These are phyloP conservation scores for Ephydatia muelleri DNA, from an alignment of 37 sponge, comb jelly and placozoan species.

Conservation along the genomic window DNA sequence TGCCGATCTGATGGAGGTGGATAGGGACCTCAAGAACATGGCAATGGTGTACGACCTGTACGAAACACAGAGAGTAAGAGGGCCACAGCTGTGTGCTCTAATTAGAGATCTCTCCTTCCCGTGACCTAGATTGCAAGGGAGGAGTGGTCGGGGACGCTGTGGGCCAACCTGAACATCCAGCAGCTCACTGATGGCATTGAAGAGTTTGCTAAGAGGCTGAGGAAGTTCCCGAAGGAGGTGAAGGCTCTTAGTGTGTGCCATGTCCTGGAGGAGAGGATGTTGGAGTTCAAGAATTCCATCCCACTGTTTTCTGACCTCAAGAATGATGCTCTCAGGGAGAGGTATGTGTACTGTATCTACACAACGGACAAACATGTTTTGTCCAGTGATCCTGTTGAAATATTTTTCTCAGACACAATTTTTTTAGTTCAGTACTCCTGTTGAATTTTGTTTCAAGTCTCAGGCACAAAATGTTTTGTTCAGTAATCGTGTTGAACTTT, in stretches of 20 bases:
- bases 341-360: constrained; percentile 38
- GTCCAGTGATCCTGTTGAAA: too few species aligned
- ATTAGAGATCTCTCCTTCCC: not conserved
- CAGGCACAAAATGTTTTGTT: constrained; percentile 83
- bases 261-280: constrained; percentile 95
- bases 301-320: constrained; percentile 97
- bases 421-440: too few species aligned
- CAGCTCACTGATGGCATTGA: constrained; percentile 93
- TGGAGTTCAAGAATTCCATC: constrained; percentile 96
- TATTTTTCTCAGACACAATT: constrained; percentile 63
- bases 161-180: constrained; percentile 96
- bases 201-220: constrained; percentile 77
- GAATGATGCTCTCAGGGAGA: constrained; percentile 95
- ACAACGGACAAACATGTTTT: too few species aligned
- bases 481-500: not conserved
- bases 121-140: constrained; percentile 80
- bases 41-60: constrained; percentile 87
- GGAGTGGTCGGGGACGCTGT: constrained; percentile 96
- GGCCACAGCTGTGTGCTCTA: not conserved
- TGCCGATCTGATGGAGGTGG: constrained; percentile 86
- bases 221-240: constrained; percentile 95
- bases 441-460: not conserved
- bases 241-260: constrained; percentile 87
- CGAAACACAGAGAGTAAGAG: constrained; percentile 79
- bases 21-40: constrained; percentile 78